Evolutionary conservation across 2,113 vertebrate species (phyloP).

Genomic region (Microtus richardsoni): DNA sequence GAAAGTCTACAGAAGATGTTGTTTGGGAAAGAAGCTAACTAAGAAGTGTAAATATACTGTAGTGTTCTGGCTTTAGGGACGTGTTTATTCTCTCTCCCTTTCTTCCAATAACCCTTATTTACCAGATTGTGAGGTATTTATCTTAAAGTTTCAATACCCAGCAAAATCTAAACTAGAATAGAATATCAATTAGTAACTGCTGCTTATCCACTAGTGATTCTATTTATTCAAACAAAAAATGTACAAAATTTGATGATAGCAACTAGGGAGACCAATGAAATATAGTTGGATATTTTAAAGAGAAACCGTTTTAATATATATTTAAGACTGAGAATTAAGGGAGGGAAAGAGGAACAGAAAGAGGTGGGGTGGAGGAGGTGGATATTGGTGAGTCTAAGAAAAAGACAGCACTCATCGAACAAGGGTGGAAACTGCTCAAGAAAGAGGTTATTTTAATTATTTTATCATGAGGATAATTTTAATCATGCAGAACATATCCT

Average conservation of each 20-base stretch:
- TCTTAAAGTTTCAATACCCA: constrained; percentile 67
- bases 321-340: not conserved
- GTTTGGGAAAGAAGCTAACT: constrained; percentile 65
- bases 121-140: constrained; percentile 68
- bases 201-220: constrained; percentile 63
- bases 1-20: constrained; percentile 60
- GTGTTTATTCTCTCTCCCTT: not conserved
- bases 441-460: not conserved
- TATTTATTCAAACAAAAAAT: constrained; percentile 58
- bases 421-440: no score
- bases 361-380: no score
- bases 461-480: constrained; percentile 31
- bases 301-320: not conserved
- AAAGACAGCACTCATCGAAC: no score
- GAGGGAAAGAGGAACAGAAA: not conserved
- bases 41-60: constrained; percentile 70
- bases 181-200: constrained; percentile 42
- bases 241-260: constrained; percentile 49
- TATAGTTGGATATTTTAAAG: not conserved
- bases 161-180: constrained; percentile 66
- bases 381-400: not conserved
- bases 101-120: constrained; percentile 60
- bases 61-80: constrained; percentile 53
- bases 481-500: constrained; percentile 5
- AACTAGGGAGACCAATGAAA: not conserved